Conservation (phyloP, 2,888 invertebrate genomes). For the Neoitamus cyanurus region DNA sequence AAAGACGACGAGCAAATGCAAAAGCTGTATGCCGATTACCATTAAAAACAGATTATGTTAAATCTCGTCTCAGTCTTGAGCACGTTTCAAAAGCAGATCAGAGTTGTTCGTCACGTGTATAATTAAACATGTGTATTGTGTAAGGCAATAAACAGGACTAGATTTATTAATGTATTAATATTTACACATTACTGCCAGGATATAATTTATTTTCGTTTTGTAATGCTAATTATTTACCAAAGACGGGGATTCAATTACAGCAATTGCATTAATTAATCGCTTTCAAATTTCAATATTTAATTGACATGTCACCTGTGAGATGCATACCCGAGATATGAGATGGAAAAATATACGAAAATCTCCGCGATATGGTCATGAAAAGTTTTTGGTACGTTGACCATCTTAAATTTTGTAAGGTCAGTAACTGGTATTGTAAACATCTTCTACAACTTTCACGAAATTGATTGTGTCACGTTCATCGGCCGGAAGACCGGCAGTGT, state of each 20-base stretch:
- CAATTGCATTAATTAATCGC: neutral
- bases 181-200: no score
- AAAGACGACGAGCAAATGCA: neutral
- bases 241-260: neutral
- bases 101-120: neutral
- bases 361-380: neutral
- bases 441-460: slow-evolving; percentile 8
- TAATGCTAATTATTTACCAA: neutral
- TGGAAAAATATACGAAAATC: neutral
- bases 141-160: no score
- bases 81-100: neutral
- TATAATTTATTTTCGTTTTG: no score
- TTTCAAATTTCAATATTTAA: neutral
- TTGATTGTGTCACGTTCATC: neutral
- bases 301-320: neutral
- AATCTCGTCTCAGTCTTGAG: neutral
- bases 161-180: no score
- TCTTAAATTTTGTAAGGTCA: neutral
- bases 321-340: neutral
- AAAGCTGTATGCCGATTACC: neutral
- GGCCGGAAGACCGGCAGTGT: neutral
- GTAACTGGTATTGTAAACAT: slow-evolving; percentile 14
- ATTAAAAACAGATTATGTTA: neutral
- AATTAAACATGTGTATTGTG: no score
- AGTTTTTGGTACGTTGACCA: neutral